Evolutionary conservation across 2,888 invertebrate species (phyloP).

Genomic region (Blastobasis lacticolella): DNA sequence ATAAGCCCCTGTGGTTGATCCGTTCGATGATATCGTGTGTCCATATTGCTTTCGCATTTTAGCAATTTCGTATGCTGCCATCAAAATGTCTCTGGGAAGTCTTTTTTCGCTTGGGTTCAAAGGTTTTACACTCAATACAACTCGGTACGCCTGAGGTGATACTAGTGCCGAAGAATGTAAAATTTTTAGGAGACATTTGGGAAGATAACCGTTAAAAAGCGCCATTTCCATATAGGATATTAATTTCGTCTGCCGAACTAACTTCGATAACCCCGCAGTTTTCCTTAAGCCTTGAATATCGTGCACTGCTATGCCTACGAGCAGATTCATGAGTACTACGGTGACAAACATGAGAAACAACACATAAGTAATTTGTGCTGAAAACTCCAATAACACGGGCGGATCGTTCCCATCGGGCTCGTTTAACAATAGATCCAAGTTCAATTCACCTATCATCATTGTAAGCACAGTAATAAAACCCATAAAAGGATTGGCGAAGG

Average conservation of each 20-base stretch:
- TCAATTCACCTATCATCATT: slow-evolving; percentile 92
- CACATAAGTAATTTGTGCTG: slow-evolving; percentile 87
- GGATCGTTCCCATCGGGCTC: slow-evolving; percentile 85
- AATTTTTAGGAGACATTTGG: slow-evolving; percentile 82
- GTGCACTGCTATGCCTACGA: slow-evolving; percentile 91
- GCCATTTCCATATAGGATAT: slow-evolving; percentile 90
- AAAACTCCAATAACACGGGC: slow-evolving; percentile 83
- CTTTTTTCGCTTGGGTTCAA: slow-evolving; percentile 88
- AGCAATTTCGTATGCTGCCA: slow-evolving; percentile 88
- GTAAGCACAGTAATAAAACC: slow-evolving; percentile 89
- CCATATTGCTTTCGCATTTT: slow-evolving; percentile 81
- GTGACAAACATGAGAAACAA: slow-evolving; percentile 88
- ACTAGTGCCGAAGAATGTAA: slow-evolving; percentile 86
- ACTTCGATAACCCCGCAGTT: slow-evolving; percentile 87
- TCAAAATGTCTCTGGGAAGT: slow-evolving; percentile 84
- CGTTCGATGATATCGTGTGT: slow-evolving; percentile 79
- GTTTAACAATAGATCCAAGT: slow-evolving; percentile 82
- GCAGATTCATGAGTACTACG: slow-evolving; percentile 88
- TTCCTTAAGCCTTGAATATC: slow-evolving; percentile 90
- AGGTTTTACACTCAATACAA: slow-evolving; percentile 87
- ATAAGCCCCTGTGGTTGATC: slow-evolving; percentile 76
- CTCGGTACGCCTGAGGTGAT: slow-evolving; percentile 86
- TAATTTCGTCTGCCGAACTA: slow-evolving; percentile 89
- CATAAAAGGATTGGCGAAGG: slow-evolving; percentile 88
- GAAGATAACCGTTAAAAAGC: slow-evolving; percentile 84